Evolutionary conservation across 2,797 vertebrate species (phyloP), one percentile per base, ranked within the genome.

Genomic region (Platalea minor): DNA sequence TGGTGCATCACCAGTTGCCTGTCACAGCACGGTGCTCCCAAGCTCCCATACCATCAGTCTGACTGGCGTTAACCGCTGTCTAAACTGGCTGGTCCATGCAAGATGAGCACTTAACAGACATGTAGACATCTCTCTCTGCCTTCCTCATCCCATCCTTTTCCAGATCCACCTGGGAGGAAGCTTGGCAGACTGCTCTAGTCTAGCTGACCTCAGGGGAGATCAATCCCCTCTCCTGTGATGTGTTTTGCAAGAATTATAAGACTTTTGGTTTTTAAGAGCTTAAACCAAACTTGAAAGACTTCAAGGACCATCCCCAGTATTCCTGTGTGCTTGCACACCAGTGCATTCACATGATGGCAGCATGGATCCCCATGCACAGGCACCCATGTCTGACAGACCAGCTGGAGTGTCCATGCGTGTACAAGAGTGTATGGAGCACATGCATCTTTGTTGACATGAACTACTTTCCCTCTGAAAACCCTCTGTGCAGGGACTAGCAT

Each of bases 261-360:
- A 50, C 11, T 83, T 65, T 13, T 10, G 5, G 1, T 10, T 72
- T 92, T 72, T 39, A 77, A 73, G 43, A 69, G 21, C 25, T 51
- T 53, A 43, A 79, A 29, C 9, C 37, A 64, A 76, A 69, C 31
- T 33, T 20, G 24, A 29, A 20, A 48, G 41, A 8, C 76, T 75
- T 69, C 67, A 70, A 33, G 61, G 26, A 67, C 14, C 31, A 87
- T 13, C 51, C 43, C 54, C 41, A 41, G n/a, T 5, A 5, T 14
- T 18, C 28, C 24, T 17, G 10, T 17, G 18, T 6, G 29, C 1
- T 0, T 43, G 50, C 20, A 31, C 6, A 5, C 0, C 1, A 60
- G n/a, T 2, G 11, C 15, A 18, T 64, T 61, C 20, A 53, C 33
- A 24, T 0, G 11, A 13, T 18, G 13, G 23, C 48, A 83, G 67